Evolutionary conservation across 2,797 vertebrate species (phyloP), one percentile per base, ranked within the genome.

Genomic region (Amniataba percoides): DNA sequence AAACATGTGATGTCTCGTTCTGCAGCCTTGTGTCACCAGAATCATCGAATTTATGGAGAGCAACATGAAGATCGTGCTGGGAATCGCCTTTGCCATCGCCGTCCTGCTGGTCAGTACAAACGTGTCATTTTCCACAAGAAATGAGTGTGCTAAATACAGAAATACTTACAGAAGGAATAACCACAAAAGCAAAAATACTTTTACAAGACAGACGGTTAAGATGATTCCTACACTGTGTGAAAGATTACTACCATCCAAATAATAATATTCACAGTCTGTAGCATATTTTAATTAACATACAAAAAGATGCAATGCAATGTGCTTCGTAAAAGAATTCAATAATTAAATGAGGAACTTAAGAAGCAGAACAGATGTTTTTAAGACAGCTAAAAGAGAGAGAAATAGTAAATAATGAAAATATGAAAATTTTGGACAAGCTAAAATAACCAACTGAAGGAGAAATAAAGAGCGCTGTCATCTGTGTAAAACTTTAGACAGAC

Each of bases 81-180:
- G 93, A 11, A 91, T 95, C 5, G 92, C 93, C 23, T 95, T 95
- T 1, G 91, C 80, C 48, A 82, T 94, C 2, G 94, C 93, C 11
- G 16, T 86, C 52, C 74, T 95, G 51, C 78, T 95, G 93, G 94
- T 95, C 25, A 86, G 87, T 8, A 2, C 40, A 1, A 57, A 4
- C 51, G 19, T 21, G 21, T 16, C 1, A 46, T 63, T 25, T 19
- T 3, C 25, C 52, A 53, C 3, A 11, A 57, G 18, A 14, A 39
- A 25, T 16, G 5, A 5, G 3, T 8, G 11, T 34, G 31, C 5
- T n/a, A 36, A 36, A 12, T n/a, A 36, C 8, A 9, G 7, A 36
- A 36, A 36, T 39, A 18, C 18, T 5, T 53, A 15, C 1, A 34
- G 16, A 3, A 31, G 52, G 14, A 7, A 16, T 25, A 53, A n/a